Conservation (phyloP, 2,797 vertebrate genomes). For the Rhinogobio ventralis region DNA sequence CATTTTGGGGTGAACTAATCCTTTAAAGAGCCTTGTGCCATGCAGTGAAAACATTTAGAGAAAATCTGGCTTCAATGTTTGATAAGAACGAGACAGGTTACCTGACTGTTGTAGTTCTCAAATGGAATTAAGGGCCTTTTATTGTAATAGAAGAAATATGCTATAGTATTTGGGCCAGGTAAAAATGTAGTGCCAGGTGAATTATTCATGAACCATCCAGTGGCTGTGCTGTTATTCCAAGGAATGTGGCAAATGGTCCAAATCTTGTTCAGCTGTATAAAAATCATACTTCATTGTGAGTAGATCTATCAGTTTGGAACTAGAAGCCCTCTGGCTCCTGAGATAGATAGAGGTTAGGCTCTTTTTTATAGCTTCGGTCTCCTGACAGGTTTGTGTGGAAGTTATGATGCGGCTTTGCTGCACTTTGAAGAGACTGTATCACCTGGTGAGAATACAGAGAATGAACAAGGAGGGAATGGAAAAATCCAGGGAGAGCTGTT, state of each 20-base stretch:
- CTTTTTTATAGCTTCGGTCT: slow-evolving; percentile 30
- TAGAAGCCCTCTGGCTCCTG: neutral
- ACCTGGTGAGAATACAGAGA: slow-evolving; percentile 28
- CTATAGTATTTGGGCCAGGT: slow-evolving; percentile 28
- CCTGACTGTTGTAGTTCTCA: slow-evolving; percentile 22
- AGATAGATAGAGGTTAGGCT: slow-evolving; percentile 32
- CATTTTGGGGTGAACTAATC: slow-evolving; percentile 13
- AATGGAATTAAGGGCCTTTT: slow-evolving; percentile 27
- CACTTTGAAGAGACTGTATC: slow-evolving; percentile 40
- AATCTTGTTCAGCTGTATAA: slow-evolving; percentile 22
- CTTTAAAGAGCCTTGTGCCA: slow-evolving; percentile 24
- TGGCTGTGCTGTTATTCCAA: slow-evolving; percentile 37
- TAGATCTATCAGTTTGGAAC: slow-evolving; percentile 41
- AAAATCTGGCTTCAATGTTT: slow-evolving; percentile 13
- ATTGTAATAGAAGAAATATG: slow-evolving; percentile 30
- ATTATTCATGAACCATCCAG: slow-evolving; percentile 44
- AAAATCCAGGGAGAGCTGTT: slow-evolving; percentile 46
- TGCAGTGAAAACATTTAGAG: slow-evolving; percentile 20
- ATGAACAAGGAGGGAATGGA: slow-evolving; percentile 31
- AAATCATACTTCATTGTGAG: slow-evolving; percentile 24
- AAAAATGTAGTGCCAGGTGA: slow-evolving; percentile 17
- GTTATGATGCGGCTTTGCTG: slow-evolving; percentile 44
- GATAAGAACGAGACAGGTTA: slow-evolving; percentile 26
- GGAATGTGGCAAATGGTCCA: slow-evolving; percentile 12
- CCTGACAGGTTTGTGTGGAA: slow-evolving; percentile 34